Percentiles rank a stretch among this genome's conserved stretches.
Conservation (phyloP, 2,888 invertebrate genomes). For the Drosophila nr. perissopoda region DNA sequence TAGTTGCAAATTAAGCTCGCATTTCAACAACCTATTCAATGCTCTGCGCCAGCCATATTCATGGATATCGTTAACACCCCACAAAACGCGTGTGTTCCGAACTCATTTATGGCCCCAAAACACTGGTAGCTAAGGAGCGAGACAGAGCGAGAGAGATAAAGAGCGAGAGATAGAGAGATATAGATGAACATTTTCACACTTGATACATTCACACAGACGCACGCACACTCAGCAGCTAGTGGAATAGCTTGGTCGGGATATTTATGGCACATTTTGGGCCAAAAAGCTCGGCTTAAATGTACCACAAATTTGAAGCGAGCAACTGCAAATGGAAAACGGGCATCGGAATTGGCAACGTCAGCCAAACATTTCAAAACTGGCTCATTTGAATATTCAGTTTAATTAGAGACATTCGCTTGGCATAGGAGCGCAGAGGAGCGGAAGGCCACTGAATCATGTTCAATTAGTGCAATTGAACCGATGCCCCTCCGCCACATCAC, state of each 20-base stretch:
- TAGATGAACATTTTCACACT: constrained; percentile 40
- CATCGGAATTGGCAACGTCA: constrained; percentile 30
- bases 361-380: constrained; percentile 24
- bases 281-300: constrained; percentile 49
- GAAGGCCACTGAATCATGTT: constrained; percentile 65
- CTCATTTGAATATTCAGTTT: constrained; percentile 68
- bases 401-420: constrained; percentile 57
- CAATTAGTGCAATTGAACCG: constrained; percentile 72
- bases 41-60: constrained; percentile 13
- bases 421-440: background rate
- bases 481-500: background rate
- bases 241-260: constrained; percentile 31
- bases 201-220: constrained; percentile 26
- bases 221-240: background rate
- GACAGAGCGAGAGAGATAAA: background rate
- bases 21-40: background rate
- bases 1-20: background rate
- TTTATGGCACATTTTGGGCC: constrained; percentile 50
- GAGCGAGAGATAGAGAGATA: background rate
- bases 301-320: constrained; percentile 48
- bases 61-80: constrained; percentile 34
- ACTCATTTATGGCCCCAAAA: constrained; percentile 24
- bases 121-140: constrained; percentile 10
- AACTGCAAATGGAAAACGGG: background rate
- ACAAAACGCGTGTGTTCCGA: constrained; percentile 15